Base-by-base conservation (phyloP, 2,797 vertebrate genomes). In the Sphenopsis melanotis region DNA sequence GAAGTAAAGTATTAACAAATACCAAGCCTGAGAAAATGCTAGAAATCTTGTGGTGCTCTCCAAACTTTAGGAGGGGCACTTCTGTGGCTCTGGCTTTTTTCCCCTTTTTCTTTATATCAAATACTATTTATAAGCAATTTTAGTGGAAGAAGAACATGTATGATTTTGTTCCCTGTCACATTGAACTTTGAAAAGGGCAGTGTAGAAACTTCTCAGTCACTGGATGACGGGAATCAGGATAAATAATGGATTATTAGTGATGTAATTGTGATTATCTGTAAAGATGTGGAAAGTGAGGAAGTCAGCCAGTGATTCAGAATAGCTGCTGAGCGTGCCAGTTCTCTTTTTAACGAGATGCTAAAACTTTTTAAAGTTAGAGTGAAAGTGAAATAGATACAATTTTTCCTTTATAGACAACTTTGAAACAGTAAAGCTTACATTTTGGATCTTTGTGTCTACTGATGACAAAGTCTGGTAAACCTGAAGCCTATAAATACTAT, bases 181-280 rank as follows among this genome's bases (percentile, higher is more conserved):
- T 63, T 56, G 44, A 63, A 13, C 41, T 87, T 84, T 86, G 47
- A 27, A 59, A 55, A 63, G 27, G 18, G 22, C 49, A 32, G 12
- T 24, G 82, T 34, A 53, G 60, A 61, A 89, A 83, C 47, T 42
- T 52, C 30, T 55, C 22, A 47, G 68, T 86, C 34, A 52, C 29
- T 47, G 39, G 24, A 20, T 87, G 29, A 36, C 7, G 12, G 34
- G 32, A 53, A 34, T 90, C 10, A 6, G 72, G 41, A 57, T 32
- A 15, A 2, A 8, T 89, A 70, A 72, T 79, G 42, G 56, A 34
- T 81, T 65, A 68, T 50, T 65, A 87, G 69, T 42, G 66, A 65
- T 64, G 69, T 82, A 65, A 72, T 11, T 56, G 60, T 56, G 64
- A n/a, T 90, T 89, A 42, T 71, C 72, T 92, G 92, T 85, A 71